Percentiles rank a stretch among this genome's conserved stretches.
Conservation (phyloP, 92 coral and sea anemone species). For the Umimayanthus chanpuru region DNA sequence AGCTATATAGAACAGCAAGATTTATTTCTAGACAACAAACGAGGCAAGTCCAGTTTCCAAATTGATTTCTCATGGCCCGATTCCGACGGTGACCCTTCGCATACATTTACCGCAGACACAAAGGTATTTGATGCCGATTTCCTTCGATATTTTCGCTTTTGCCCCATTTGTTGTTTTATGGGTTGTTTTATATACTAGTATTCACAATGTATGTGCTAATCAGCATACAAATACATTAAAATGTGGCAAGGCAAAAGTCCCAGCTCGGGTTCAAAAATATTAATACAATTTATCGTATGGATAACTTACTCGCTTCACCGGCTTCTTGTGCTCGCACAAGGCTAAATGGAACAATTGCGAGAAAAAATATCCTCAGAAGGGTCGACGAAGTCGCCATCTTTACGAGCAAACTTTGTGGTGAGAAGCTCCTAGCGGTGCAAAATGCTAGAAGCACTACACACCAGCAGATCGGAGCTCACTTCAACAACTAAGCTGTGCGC, state of each 20-base stretch:
- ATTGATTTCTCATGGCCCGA: background rate
- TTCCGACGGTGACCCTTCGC: slow-evolving; percentile 10
- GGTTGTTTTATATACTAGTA: background rate
- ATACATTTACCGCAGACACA: slow-evolving; percentile 10
- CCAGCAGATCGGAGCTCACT: slow-evolving; percentile 40
- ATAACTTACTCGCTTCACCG: background rate
- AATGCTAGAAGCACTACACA: slow-evolving; percentile 37
- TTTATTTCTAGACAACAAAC: background rate
- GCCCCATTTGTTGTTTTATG: slow-evolving; percentile 3
- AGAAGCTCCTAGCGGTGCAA: slow-evolving; percentile 44
- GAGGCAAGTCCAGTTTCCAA: background rate
- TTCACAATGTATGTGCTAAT: background rate
- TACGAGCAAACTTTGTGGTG: slow-evolving; percentile 37
- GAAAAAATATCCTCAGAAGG: background rate
- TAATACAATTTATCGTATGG: background rate
- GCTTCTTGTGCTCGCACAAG: slow-evolving; percentile 11
- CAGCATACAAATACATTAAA: background rate
- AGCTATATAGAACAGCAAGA: background rate
- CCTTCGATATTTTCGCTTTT: background rate
- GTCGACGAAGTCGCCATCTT: slow-evolving; percentile 20
- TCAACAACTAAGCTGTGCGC: slow-evolving; percentile 41
- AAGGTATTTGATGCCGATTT: slow-evolving; percentile 20
- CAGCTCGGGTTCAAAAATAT: background rate
- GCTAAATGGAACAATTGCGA: background rate
- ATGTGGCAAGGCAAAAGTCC: background rate